A percentile compares a stretch with the other conserved stretches of the same genome.
phyloP scores from a whole-genome alignment of 2,797 vertebrate species.

The Babyrousa celebensis region DNA sequence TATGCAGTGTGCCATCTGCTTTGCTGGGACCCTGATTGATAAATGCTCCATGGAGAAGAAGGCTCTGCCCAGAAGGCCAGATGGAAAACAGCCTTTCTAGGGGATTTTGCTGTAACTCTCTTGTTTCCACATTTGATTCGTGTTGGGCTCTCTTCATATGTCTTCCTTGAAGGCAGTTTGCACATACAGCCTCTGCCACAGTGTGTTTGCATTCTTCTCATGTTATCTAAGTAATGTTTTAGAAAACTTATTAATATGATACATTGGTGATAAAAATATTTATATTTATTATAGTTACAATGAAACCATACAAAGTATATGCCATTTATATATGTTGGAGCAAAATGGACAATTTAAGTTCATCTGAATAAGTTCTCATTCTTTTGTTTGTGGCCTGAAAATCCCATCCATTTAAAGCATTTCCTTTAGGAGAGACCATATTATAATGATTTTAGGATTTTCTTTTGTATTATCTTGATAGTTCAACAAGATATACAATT shows the following conservation, averaged over 20 bases:
- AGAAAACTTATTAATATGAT: not conserved
- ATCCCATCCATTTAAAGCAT: slow-evolving; percentile 11
- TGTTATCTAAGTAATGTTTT: not conserved
- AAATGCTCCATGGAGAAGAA: not conserved
- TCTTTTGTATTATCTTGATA: slow-evolving; percentile 10
- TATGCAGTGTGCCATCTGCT: slow-evolving; percentile 54
- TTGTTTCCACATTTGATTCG: slow-evolving; percentile 2
- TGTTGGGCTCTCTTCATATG: not conserved
- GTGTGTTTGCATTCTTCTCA: not conserved
- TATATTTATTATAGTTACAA: not conserved
- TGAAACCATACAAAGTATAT: not conserved
- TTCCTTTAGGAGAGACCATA: not conserved
- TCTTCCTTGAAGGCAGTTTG: not conserved
- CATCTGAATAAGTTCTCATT: not conserved
- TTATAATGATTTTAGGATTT: slow-evolving; percentile 43
- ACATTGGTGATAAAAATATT: not conserved
- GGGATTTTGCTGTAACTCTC: not conserved
- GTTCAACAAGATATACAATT: not conserved
- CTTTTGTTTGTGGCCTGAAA: slow-evolving; percentile 13
- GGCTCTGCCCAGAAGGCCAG: slow-evolving; percentile 45
- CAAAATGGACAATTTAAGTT: slow-evolving; percentile 30
- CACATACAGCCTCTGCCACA: not conserved
- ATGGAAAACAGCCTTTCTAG: not conserved
- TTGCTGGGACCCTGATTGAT: slow-evolving; percentile 18
- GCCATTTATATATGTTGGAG: not conserved